Evolutionary conservation across 2,888 invertebrate species (phyloP).

Genomic region (Andricus curvator): DNA sequence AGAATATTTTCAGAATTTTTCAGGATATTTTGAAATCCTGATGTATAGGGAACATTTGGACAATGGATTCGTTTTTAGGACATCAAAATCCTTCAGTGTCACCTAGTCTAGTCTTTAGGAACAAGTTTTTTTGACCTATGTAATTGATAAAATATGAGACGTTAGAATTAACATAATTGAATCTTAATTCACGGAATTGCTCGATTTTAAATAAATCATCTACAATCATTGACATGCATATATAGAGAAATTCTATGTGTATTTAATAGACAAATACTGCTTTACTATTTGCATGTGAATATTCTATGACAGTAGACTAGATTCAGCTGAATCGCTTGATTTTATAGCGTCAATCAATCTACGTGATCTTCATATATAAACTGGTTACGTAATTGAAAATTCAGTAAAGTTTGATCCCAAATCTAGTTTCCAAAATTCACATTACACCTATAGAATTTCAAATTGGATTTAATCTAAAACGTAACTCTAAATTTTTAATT

Average conservation of each 20-base stretch:
- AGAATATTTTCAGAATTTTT: too few species aligned
- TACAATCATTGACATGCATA: background rate
- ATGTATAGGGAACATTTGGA: too few species aligned
- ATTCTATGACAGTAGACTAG: constrained; percentile 33
- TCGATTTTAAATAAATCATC: background rate
- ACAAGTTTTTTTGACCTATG: too few species aligned
- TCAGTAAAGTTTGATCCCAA: background rate
- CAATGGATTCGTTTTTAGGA: too few species aligned
- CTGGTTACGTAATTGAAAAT: background rate
- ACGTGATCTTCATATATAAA: constrained; percentile 26
- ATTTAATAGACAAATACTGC: constrained; percentile 21
- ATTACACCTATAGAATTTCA: background rate
- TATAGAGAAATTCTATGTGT: background rate
- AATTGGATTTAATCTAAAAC: background rate
- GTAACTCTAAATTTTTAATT: too few species aligned
- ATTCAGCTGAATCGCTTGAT: constrained; percentile 32
- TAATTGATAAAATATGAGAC: too few species aligned
- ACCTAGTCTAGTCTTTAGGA: too few species aligned
- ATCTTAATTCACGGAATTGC: background rate
- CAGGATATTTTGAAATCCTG: too few species aligned
- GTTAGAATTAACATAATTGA: too few species aligned
- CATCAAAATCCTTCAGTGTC: too few species aligned
- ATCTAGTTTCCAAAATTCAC: background rate
- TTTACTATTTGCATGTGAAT: constrained; percentile 23
- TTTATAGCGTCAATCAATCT: constrained; percentile 33